A percentile compares a stretch with the other conserved stretches of the same genome.
phyloP scores from a whole-genome alignment of 2,113 vertebrate species.

The Corythaixoides concolor region DNA sequence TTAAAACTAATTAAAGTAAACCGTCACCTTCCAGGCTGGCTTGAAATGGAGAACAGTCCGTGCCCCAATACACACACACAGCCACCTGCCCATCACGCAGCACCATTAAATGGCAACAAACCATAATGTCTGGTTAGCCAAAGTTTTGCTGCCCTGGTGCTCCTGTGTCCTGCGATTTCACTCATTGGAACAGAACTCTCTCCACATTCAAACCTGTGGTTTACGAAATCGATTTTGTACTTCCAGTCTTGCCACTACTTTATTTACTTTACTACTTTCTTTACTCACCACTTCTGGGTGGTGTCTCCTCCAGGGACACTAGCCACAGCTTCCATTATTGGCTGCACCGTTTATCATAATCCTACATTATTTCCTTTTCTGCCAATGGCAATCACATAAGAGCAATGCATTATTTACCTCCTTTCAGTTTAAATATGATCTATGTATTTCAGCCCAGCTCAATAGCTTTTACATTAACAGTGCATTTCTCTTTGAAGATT shows the following conservation, averaged over 20 bases:
- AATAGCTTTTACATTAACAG: neutral
- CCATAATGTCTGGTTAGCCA: neutral
- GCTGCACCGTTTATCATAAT: neutral
- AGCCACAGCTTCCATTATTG: neutral
- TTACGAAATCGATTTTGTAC: neutral
- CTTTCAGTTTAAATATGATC: slow-evolving; percentile 30
- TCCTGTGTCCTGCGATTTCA: neutral
- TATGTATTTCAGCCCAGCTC: neutral
- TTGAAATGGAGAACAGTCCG: neutral
- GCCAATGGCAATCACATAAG: neutral
- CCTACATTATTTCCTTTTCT: slow-evolving; percentile 14
- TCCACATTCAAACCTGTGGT: neutral
- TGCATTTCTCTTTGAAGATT: neutral
- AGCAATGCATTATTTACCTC: slow-evolving; percentile 38
- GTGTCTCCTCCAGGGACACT: neutral
- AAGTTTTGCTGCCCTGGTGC: neutral
- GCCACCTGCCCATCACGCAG: neutral
- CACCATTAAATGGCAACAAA: neutral
- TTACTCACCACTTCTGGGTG: neutral
- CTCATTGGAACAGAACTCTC: neutral
- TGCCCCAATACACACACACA: neutral
- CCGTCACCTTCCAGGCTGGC: neutral
- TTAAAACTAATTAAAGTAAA: slow-evolving; percentile 25
- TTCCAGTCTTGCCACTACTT: neutral
- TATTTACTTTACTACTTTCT: slow-evolving; percentile 23